Evolutionary conservation across 30 jellyfish, hydroid and myxozoan species (phyloP), one percentile per base, ranked within the genome.

Genomic region (Turritopsis dohrnii): DNA sequence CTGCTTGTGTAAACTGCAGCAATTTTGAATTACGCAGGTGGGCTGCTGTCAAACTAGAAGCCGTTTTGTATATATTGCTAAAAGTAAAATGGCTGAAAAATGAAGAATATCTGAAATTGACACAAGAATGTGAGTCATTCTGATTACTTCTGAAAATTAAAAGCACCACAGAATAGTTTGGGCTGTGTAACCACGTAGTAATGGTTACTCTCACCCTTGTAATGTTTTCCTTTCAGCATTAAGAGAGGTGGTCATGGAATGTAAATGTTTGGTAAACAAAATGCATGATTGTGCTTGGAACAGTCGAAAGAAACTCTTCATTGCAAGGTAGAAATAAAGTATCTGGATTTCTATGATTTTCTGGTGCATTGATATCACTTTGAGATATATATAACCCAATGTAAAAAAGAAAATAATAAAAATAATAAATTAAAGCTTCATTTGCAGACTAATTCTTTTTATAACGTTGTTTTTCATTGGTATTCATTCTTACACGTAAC

Each of bases 251-350:
- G 85, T 8, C 8, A 77, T 77, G 28, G 85, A n/a, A 18, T 77
- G 85, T 29, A 30, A 77, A 25, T 77, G 74, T 24, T 28, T 77
- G 30, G 72, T 30, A 74, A 77, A 52, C 28, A 77, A 77, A 77
- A 77, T 77, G 28, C 73, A 77, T 21, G 85, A 60, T 26, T 53
- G 52, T 29, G 85, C 85, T 26, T 77, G 85, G 85, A 53, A 77
- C 53, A 29, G 74, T 19, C 71, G 53, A 52, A 77, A 77, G 28
- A 77, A 29, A 77, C 1, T 53, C 19, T 77, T 77, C 28, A 29
- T 77, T 29, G 85, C 85, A 7, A 77, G 85, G 85, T 77, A 77
- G n/a, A n/a, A n/a, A n/a, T n/a, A n/a, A n/a, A n/a, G 60, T 41
- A 41, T 41, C 13, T 41, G 13, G 60, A n/a, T 41, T 41, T 5